Conservation (phyloP, 2,888 invertebrate species). For the Adineta ricciae region DNA sequence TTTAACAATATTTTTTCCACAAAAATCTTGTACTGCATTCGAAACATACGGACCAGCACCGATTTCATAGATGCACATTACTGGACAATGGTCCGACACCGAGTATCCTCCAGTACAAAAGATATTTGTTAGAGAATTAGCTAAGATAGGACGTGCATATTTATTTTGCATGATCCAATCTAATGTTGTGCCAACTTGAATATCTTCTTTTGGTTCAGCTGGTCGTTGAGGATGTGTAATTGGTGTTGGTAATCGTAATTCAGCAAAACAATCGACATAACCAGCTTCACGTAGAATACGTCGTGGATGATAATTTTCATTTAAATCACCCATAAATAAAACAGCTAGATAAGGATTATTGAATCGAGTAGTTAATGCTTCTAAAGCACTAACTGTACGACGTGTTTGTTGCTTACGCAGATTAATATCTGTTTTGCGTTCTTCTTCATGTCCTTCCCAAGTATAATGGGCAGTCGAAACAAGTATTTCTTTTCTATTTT, state of each 20-base stretch:
- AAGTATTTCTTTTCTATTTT: too few species aligned
- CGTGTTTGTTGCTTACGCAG: too few species aligned
- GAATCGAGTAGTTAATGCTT: not conserved
- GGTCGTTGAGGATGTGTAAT: not conserved
- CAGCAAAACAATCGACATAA: not conserved
- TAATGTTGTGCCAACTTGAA: not conserved
- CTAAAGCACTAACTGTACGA: not conserved
- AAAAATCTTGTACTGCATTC: too few species aligned
- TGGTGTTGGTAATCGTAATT: not conserved
- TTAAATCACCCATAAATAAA: too few species aligned
- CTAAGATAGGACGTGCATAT: constrained; percentile 1
- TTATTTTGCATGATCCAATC: too few species aligned
- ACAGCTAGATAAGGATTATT: too few species aligned
- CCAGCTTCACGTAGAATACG: not conserved
- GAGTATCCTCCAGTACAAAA: not conserved
- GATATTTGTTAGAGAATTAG: not conserved
- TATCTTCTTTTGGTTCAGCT: not conserved
- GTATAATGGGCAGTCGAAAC: too few species aligned
- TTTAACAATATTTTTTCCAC: too few species aligned
- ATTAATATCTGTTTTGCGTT: too few species aligned
- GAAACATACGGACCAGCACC: not conserved
- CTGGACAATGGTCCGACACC: not conserved
- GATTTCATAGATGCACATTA: constrained; percentile 7
- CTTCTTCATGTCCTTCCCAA: too few species aligned
- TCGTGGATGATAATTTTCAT: constrained; percentile 7